Evolutionary conservation across 1,140 invertebrate genomes (phyloP).

Genomic region (Parapsyche elsis): DNA sequence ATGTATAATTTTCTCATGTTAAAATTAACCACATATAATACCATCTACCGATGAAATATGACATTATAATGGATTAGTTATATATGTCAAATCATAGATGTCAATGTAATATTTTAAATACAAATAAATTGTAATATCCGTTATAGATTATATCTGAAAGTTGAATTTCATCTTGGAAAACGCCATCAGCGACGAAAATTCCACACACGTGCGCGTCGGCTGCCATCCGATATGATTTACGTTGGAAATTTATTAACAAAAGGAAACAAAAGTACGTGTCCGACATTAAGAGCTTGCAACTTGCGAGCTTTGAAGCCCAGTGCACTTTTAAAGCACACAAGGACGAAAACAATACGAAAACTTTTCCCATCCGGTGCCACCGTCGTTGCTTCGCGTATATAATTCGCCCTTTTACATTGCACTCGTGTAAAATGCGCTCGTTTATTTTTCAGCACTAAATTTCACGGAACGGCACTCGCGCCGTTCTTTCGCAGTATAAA

Average conservation of each 20-base stretch:
- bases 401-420: neutral
- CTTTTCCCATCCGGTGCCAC: constrained; percentile 7
- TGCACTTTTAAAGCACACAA: neutral
- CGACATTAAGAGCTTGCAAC: too few species aligned
- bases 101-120: neutral
- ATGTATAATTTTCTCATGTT: too few species aligned
- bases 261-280: too few species aligned
- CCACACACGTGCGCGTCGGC: neutral
- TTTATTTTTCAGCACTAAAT: neutral
- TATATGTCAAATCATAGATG: neutral
- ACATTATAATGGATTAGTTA: neutral
- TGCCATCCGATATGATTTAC: too few species aligned
- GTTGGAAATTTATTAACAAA: too few species aligned
- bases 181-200: neutral
- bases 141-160: neutral
- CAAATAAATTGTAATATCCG: neutral
- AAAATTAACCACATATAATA: neutral
- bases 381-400: neutral
- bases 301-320: neutral
- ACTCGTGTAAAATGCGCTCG: neutral
- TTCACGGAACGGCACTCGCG: neutral
- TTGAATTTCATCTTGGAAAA: neutral
- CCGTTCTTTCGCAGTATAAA: neutral
- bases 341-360: neutral
- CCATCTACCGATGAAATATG: neutral